A percentile compares a stretch with the other conserved stretches of the same genome.
Conservation (phyloP, 2,113 vertebrate species). For the Oryzias curvinotus region DNA sequence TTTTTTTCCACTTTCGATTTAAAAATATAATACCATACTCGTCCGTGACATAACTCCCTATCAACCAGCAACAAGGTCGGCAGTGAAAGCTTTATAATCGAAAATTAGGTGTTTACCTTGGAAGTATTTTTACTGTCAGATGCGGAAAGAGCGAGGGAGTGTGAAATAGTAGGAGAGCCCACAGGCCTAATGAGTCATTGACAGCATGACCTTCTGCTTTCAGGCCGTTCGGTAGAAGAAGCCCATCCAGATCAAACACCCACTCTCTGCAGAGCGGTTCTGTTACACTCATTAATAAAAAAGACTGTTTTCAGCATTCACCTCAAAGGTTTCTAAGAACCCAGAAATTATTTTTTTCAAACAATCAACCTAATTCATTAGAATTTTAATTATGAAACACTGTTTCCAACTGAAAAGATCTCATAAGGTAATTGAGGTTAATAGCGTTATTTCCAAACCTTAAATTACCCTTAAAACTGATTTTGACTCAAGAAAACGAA, state of each 20-base stretch:
- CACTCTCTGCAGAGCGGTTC: slow-evolving; percentile 18
- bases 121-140: slow-evolving; percentile 52
- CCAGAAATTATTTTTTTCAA: neutral
- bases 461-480: slow-evolving; percentile 53
- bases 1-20: slow-evolving; percentile 44
- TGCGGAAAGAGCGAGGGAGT: slow-evolving; percentile 17
- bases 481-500: slow-evolving; percentile 40
- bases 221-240: slow-evolving; percentile 38
- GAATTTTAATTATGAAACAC: no score
- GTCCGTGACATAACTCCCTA: slow-evolving; percentile 58
- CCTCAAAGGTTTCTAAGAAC: slow-evolving; percentile 1
- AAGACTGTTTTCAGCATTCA: slow-evolving; percentile 1
- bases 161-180: slow-evolving; percentile 27
- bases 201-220: slow-evolving; percentile 71
- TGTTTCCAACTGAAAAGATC: no score
- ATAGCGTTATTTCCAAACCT: slow-evolving; percentile 49
- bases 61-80: slow-evolving; percentile 59
- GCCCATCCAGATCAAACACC: slow-evolving; percentile 57
- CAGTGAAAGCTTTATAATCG: slow-evolving; percentile 51
- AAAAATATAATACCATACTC: slow-evolving; percentile 59
- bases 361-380: no score
- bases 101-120: slow-evolving; percentile 68
- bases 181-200: slow-evolving; percentile 50
- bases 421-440: slow-evolving; percentile 39
- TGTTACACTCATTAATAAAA: slow-evolving; percentile 12